These are phyloP conservation scores for Auanema freiburgensis DNA, from an alignment of 2,888 invertebrate genomes.

Conservation along the genomic window DNA sequence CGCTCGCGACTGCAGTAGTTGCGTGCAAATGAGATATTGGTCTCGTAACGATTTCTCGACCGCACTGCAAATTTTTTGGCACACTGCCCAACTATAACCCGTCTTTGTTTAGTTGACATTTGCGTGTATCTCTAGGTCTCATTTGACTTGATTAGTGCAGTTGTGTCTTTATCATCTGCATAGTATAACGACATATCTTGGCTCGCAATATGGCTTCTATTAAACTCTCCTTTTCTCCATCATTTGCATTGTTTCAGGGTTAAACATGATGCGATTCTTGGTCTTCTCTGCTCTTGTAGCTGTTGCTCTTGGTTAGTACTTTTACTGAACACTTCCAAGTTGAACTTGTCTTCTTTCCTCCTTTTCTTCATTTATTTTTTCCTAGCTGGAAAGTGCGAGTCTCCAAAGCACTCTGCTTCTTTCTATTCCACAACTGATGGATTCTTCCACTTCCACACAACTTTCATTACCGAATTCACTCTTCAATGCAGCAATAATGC, in stretches of 20 bases:
- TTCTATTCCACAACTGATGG: constrained; percentile 90
- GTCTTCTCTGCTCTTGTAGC: constrained; percentile 29
- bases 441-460: constrained; percentile 81
- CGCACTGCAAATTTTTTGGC: constrained; percentile 6
- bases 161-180: too few relatives aligned
- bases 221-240: too few relatives aligned
- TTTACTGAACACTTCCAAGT: neutral
- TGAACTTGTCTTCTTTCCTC: neutral
- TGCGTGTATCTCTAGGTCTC: too few relatives aligned
- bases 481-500: constrained; percentile 75
- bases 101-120: too few relatives aligned
- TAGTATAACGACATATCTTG: too few relatives aligned
- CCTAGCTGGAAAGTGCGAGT: constrained; percentile 64
- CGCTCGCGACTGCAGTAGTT: neutral
- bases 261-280: constrained; percentile 30
- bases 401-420: constrained; percentile 71
- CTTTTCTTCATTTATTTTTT: constrained; percentile 2
- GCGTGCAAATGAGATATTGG: constrained; percentile 3
- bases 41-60: neutral
- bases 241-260: neutral
- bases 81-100: constrained; percentile 1
- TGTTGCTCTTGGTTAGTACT: constrained; percentile 26
- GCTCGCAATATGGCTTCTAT: too few relatives aligned
- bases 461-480: constrained; percentile 86
- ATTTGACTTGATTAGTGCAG: too few relatives aligned